These are phyloP conservation scores for Stegana nigrithorax DNA, from an alignment of 2,888 invertebrate genomes.

Conservation along the genomic window DNA sequence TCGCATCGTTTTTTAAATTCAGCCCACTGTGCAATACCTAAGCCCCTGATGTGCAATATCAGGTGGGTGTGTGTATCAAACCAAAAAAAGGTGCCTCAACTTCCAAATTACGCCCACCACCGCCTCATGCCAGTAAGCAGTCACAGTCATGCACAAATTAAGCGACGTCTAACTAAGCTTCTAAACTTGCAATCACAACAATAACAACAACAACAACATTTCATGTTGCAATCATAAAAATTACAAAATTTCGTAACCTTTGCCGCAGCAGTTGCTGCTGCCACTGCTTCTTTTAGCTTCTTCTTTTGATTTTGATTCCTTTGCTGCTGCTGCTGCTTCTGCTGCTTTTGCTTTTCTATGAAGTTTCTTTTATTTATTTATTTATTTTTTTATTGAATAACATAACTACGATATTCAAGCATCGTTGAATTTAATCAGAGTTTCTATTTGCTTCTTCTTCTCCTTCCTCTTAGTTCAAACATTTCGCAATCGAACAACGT, in stretches of 20 bases:
- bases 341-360: too few relatives aligned
- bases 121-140: background rate
- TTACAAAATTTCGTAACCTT: constrained; percentile 5
- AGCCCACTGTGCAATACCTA: background rate
- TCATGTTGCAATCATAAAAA: too few relatives aligned
- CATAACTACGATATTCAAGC: constrained; percentile 12
- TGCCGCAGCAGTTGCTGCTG: background rate
- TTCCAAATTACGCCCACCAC: background rate
- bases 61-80: constrained; percentile 2
- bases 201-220: background rate
- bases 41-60: background rate
- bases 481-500: constrained; percentile 52
- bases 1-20: too few relatives aligned
- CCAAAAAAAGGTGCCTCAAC: constrained; percentile 1
- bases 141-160: background rate
- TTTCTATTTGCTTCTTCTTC: constrained; percentile 31
- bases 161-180: background rate
- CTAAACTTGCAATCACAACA: background rate
- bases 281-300: too few relatives aligned
- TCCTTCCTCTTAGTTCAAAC: constrained; percentile 56
- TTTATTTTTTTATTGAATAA: constrained; percentile 6
- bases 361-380: background rate
- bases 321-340: too few relatives aligned
- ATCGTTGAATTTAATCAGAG: constrained; percentile 2
- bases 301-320: too few relatives aligned